Base-by-base conservation (phyloP, 2,113 vertebrate genomes). In the Stomatorhinus ivindoensis region DNA sequence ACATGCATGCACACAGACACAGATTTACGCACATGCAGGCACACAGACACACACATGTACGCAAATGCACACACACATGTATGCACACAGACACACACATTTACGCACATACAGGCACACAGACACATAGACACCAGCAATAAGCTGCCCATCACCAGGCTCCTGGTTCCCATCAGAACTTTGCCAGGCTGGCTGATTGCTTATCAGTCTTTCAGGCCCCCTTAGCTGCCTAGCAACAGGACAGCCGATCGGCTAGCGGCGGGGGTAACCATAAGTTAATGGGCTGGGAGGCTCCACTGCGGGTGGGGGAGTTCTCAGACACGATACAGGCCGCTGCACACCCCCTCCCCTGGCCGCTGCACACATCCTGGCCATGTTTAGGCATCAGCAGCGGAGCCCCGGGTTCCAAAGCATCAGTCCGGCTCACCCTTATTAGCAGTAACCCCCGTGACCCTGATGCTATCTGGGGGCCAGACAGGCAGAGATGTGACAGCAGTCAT, bases 161-260 rank as follows among this genome's bases (percentile, higher is more conserved):
- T 24, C 5, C 47, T 39, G 31, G 47, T 82, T 73, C 2, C 69
- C 47, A 58, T 48, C 50, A 87, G 85, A 58, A 19, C 53, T 87
- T 55, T 39, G 39, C 47, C 48, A 31, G 48, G 88, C 5, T 50
- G 48, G 39, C 46, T 88, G 86, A 82, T 88, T 24, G 17, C 80
- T 88, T 85, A 90, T 88, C 89, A 83, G 69, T 44, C 50, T n/a
- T 21, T 17, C 73, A 53, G 21, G 10, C 89, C 69, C 48, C n/a
- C 86, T 31, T 11, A 21, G 88, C 80, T 65, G 48, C 88, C 87
- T 90, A 88, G 89, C 80, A 88, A 90, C 87, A 39, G 86, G 51
- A 47, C 39, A 35, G 9, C 65, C 4, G 8, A 6, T 19, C 35
- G 39, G 44, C 13, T 6, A 48, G 53, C 1, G 10, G 44, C 5